phyloP scores from a whole-genome alignment of 2,797 vertebrate genomes.

The Xerus rutilus region DNA sequence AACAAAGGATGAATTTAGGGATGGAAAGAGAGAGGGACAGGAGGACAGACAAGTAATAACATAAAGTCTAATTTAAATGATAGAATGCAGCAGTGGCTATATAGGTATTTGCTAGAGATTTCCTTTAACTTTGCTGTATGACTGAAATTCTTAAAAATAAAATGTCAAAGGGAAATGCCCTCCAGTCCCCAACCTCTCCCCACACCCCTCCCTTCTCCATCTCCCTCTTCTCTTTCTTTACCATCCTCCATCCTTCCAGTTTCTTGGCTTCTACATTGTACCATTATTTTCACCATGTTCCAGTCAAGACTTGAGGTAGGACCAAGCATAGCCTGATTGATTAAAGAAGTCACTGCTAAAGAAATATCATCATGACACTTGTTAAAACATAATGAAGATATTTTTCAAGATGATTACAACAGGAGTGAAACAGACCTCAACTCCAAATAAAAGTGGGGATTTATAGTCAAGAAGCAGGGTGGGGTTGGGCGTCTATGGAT shows the following conservation, averaged over 20 bases:
- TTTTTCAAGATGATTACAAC: neutral
- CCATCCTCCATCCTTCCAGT: neutral
- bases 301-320: neutral
- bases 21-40: neutral
- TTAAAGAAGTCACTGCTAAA: neutral
- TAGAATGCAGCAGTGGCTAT: no score
- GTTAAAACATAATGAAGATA: neutral
- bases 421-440: neutral
- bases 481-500: no score
- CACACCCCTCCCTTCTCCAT: no score
- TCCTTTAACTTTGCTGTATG: neutral
- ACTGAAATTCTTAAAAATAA: neutral
- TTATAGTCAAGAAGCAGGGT: no score
- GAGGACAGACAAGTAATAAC: neutral
- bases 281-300: neutral
- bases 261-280: neutral
- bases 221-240: neutral
- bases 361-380: neutral
- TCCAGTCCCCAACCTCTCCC: neutral
- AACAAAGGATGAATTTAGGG: neutral
- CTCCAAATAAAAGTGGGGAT: no score
- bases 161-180: neutral
- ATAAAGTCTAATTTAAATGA: neutral
- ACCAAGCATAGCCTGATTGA: neutral
- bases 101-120: neutral